These are phyloP conservation scores for Rhagoletis pomonella DNA, from an alignment of 1,140 invertebrate genomes.

Conservation along the genomic window DNA sequence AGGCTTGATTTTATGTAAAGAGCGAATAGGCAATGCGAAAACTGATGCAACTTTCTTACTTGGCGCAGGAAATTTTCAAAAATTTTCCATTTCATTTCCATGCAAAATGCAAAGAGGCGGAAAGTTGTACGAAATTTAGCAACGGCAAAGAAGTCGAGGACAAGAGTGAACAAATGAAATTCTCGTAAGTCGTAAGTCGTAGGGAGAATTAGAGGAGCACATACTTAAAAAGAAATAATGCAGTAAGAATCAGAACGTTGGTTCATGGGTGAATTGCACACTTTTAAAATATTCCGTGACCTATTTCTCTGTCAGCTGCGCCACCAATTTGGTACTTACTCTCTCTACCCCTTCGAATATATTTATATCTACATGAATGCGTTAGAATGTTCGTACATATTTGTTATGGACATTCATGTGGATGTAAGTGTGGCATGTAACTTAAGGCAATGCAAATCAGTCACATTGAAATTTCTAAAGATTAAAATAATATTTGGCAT, in stretches of 20 bases:
- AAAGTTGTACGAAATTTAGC: conserved; percentile 33
- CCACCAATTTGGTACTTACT: not conserved
- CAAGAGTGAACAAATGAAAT: not conserved
- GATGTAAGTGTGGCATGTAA: not conserved
- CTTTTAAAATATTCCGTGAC: conserved; percentile 40
- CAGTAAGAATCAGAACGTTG: conserved; percentile 23
- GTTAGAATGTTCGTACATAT: not conserved
- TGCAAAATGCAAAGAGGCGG: conserved; percentile 3
- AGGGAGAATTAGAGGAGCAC: not conserved
- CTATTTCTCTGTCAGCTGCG: not conserved
- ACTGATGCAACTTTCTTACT: conserved; percentile 25
- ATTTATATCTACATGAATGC: not conserved
- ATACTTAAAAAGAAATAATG: conserved; percentile 25
- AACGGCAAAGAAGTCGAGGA: not conserved
- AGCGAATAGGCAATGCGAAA: conserved; percentile 6
- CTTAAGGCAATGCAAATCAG: not conserved
- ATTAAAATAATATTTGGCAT: not conserved
- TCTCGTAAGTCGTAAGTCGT: not conserved
- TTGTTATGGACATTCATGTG: not conserved
- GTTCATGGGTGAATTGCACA: not conserved
- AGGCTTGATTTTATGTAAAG: not conserved
- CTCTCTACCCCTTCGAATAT: too few relatives aligned
- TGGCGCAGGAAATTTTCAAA: conserved; percentile 27
- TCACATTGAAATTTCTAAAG: not conserved
- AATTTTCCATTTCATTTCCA: conserved; percentile 14